phyloP scores from a whole-genome alignment of 1,140 invertebrate genomes.

The Elysia chlorotica region DNA sequence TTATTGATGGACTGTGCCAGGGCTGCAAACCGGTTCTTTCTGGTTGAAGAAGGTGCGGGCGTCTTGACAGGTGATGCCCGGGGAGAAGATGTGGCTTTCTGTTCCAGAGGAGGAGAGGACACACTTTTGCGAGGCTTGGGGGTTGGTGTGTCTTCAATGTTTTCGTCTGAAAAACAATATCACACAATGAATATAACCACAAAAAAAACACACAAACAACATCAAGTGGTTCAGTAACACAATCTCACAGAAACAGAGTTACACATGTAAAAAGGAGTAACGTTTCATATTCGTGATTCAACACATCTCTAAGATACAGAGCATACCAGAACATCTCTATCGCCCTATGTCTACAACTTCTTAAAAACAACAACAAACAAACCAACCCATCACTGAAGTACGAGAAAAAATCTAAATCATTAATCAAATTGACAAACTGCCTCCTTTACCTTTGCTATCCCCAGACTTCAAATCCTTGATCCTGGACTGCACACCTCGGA shows the following conservation, averaged over 20 bases:
- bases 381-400: too few species aligned
- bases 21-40: constrained; percentile 43
- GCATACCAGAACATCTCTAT: too few species aligned
- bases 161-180: not conserved
- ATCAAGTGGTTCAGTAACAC: too few species aligned
- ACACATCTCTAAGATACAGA: too few species aligned
- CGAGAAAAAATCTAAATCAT: not conserved
- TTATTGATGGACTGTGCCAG: constrained; percentile 51
- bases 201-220: too few species aligned
- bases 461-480: constrained; percentile 30
- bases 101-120: constrained; percentile 31
- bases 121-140: constrained; percentile 31
- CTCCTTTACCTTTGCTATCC: constrained; percentile 25
- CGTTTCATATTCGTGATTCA: too few species aligned
- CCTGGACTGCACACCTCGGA: constrained; percentile 50
- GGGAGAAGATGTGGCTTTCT: not conserved
- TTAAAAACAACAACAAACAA: too few species aligned
- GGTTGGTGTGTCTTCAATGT: constrained; percentile 16
- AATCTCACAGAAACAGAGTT: too few species aligned
- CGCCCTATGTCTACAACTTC: too few species aligned
- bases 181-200: not conserved
- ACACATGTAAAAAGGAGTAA: too few species aligned
- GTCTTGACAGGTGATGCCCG: constrained; percentile 9
- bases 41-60: not conserved
- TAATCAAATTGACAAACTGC: constrained; percentile 2